Base-by-base conservation (phyloP, 2,113 vertebrate genomes). In the Aegithalos caudatus region DNA sequence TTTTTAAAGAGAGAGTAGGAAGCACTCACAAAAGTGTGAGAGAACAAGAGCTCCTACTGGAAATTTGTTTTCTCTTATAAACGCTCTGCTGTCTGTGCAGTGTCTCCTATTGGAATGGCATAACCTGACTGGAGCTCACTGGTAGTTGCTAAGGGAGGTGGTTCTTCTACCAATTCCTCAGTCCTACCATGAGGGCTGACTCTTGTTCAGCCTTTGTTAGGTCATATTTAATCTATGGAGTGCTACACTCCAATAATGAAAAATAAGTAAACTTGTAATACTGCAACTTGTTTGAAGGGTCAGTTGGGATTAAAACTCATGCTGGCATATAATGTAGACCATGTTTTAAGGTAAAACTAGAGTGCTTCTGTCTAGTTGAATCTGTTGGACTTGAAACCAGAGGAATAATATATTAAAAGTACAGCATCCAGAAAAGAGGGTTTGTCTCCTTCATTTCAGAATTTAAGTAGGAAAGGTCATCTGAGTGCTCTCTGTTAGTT, bases 201-300 rank as follows among this genome's bases (percentile, higher is more conserved):
- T 58, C 37, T 37, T 54, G 10, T 7, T 61, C 64, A 89, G n/a
- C 13, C 25, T 21, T 84, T 19, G 2, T 37, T 54, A 21, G 21
- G 22, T 0, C 0, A 0, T 44, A 17, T n/a, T 91, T 54, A 27
- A 64, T 65, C 12, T 58, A 51, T 11, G 8, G 38, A 40, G 12
- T 5, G 0, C 24, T 47, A 4, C 1, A 1, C 9, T 48, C 7
- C 33, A 72, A 67, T 45, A 8, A 21, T 27, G 23, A 54, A 66
- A 73, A 58, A 12, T 8, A 58, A 57, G 10, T 35, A 6, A 81
- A 47, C 24, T 45, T 1, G 0, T 19, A 73, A 58, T 3, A 4
- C 1, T 44, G 8, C 20, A 76, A 16, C 6, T 33, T 40, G 15
- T 51, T 78, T 31, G 27, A 33, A 61, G 42, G 23, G n/a, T 50